Base-by-base conservation (phyloP, 2,113 vertebrate species). In the Trematocara zebra region DNA sequence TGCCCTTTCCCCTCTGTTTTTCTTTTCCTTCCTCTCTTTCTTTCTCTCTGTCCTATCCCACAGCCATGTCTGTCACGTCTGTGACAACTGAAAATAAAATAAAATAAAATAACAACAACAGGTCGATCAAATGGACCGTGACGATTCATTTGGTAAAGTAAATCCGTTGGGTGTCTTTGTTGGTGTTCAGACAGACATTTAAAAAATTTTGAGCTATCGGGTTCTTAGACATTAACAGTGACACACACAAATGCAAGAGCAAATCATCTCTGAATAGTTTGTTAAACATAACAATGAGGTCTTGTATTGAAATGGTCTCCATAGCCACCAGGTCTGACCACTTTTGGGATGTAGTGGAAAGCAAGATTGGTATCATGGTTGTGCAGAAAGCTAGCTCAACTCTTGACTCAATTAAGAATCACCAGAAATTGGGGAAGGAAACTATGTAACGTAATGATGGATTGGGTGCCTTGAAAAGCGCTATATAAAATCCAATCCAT, bases 181-280 rank as follows among this genome's bases (percentile, higher is more conserved):
- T 51, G 49, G 49, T n/a, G 49, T 51, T 51, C 49, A 51, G 49
- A 51, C 17, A 51, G 49, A 52, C 51, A 53, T 53, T 53, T 53
- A 20, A 20, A 52, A 0, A 0, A 5, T 52, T 52, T 20, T 53
- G 51, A 20, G 51, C 51, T 53, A 1, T 53, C 0, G 2, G 3
- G 51, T 11, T 53, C 1, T 53, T 20, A 20, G 51, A 53, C 51
- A 53, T 53, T n/a, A 53, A 53, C 18, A 53, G 6, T 2, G 51
- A 3, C 51, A 53, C 51, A 53, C 18, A 53, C 51, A 53, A 53
- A 53, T 2, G 51, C 51, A 20, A 11, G 51, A 53, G 51, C 51
- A 53, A 53, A 53, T 53, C 51, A 53, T 53, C 51, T 53, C n/a
- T 53, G 51, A 52, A 20, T 11, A 52, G 51, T 53, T 53, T 53